These are phyloP conservation scores for Aurelia sp. DNA, from an alignment of 30 jellyfish, hydroid and myxozoan genomes.

Conservation along the genomic window DNA sequence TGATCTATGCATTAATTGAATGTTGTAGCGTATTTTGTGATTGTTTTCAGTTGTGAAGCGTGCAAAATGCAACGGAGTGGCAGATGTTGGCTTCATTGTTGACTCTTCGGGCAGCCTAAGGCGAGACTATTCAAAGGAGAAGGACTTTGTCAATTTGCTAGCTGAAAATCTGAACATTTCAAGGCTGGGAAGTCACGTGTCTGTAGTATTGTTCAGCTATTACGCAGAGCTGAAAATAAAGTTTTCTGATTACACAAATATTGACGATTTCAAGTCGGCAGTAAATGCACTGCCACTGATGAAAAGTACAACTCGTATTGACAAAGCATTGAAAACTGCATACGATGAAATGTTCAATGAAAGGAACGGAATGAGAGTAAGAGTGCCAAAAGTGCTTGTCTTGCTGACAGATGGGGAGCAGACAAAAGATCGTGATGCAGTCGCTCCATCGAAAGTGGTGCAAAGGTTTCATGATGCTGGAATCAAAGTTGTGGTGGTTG, in stretches of 20 bases:
- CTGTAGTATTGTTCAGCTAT: conserved; percentile 77
- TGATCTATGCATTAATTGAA: too few relatives aligned
- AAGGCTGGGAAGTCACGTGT: conserved; percentile 70
- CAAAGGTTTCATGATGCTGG: conserved; percentile 63
- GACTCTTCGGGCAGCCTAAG: conserved; percentile 79
- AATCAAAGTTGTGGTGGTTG: conserved; percentile 61
- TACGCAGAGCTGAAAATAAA: conserved; percentile 72
- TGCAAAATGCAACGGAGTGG: conserved; percentile 49
- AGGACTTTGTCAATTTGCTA: conserved; percentile 56
- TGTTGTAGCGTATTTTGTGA: too few relatives aligned
- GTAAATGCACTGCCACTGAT: conserved; percentile 64
- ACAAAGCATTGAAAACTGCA: conserved; percentile 67
- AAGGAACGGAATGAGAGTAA: conserved; percentile 62
- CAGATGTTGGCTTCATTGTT: conserved; percentile 70
- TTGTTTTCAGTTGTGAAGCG: conserved; percentile 9
- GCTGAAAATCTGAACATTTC: conserved; percentile 46
- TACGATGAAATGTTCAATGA: conserved; percentile 54
- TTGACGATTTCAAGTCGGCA: conserved; percentile 32
- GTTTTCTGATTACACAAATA: conserved; percentile 57
- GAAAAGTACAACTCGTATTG: conserved; percentile 62
- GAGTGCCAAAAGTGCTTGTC: conserved; percentile 48
- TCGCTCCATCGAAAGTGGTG: conserved; percentile 51
- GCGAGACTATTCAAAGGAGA: conserved; percentile 57
- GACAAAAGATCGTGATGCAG: conserved; percentile 63
- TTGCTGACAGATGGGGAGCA: conserved; percentile 74